Evolutionary conservation across 2,888 invertebrate species (phyloP), one percentile per base, ranked within the genome.

Genomic region (Seira musarum): DNA sequence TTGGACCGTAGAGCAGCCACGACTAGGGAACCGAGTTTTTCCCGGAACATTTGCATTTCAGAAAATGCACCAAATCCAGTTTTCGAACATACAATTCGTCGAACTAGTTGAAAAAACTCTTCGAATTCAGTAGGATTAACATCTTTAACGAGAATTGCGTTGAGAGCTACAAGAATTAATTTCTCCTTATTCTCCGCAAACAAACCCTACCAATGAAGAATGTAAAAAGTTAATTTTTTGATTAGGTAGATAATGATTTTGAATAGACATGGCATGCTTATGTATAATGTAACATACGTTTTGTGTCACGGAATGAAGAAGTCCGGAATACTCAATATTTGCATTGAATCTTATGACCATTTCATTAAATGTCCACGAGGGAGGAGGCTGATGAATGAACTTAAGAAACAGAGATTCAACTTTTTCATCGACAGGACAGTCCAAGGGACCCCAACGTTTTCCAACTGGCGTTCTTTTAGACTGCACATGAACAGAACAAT

Each of bases 181-280:
- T 97, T 97, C 90, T 99, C 99, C 89, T 99, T 99, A 90, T 98
- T 99, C 90, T 99, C 96, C 8, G 97, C 94, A 91, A 98, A 99
- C 84, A 99, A 91, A 82, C 97, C 95, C 97, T 98, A 90, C 46
- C 91, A 90, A 25, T 88, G 83, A 85, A 77, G 76, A 79, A 71
- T 46, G 25, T 21, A 70, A 25, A 17, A n/a, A 61, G 19, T 13
- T 0, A 8, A 17, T 30, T 60, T n/a, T 17, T 25, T n/a, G 21
- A n/a, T 53, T n/a, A 68, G 40, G 19, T 65, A 17, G 3, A 6
- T 1, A 10, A 60, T 61, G 30, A 70, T 21, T 35, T 19, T 24
- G 40, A 49, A 61, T 35, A 8, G 57, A 21, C 40, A 2, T 46
- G 24, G 22, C 19, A 64, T 5, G n/a, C 10, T 19, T 8, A 60